Conservation (phyloP, 2,113 vertebrate genomes). For the Megaptera novaeangliae region DNA sequence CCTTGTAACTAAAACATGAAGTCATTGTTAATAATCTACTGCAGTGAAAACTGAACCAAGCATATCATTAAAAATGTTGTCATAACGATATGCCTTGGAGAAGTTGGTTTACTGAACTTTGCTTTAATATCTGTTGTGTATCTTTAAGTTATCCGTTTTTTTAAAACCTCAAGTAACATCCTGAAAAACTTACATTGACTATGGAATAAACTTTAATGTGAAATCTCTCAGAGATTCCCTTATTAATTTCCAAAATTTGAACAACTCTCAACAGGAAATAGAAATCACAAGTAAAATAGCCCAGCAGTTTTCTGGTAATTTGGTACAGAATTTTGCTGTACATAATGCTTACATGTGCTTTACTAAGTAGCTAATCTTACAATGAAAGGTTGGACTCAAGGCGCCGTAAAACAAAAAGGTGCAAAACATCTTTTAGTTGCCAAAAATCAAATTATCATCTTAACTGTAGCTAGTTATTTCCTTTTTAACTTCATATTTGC, state of each 20-base stretch:
- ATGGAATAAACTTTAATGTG: not conserved
- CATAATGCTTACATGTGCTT: not conserved
- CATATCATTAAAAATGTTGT: not conserved
- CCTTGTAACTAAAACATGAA: not conserved
- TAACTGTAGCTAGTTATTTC: not conserved
- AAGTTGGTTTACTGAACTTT: not conserved
- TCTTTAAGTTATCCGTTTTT: not conserved
- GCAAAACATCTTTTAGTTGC: not conserved
- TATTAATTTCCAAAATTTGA: not conserved
- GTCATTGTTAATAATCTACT: not conserved
- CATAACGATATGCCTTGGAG: not conserved
- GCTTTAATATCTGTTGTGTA: not conserved
- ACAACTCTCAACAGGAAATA: not conserved
- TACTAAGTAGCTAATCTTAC: not conserved
- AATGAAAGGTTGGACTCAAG: not conserved
- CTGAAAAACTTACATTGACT: not conserved
- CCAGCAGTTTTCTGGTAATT: not conserved
- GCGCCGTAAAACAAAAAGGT: not conserved
- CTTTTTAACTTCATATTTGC: not conserved
- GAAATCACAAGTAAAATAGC: not conserved
- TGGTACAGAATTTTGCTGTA: not conserved
- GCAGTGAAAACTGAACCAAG: not conserved
- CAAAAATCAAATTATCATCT: constrained; percentile 1
- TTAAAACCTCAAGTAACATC: not conserved
- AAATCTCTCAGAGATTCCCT: not conserved